phyloP scores from a whole-genome alignment of 2,797 vertebrate genomes.

The Pyrocephalus nanus region DNA sequence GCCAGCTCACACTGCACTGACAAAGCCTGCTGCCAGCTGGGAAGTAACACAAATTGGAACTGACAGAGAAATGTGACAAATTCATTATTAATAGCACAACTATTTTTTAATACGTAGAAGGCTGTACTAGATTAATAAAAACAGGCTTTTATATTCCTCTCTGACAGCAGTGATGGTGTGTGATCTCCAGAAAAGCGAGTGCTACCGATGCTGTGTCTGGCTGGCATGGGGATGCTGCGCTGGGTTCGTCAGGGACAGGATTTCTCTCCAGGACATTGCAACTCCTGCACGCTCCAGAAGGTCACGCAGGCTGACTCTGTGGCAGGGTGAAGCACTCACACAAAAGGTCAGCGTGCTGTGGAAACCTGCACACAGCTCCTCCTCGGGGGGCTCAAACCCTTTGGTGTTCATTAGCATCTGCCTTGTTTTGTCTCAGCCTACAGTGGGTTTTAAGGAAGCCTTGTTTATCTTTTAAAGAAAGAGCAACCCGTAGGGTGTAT shows the following conservation, averaged over 20 bases:
- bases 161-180: background rate
- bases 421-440: background rate
- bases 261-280: slow-evolving; percentile 38
- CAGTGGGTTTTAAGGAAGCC: background rate
- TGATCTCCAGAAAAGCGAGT: background rate
- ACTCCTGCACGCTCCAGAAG: slow-evolving; percentile 4
- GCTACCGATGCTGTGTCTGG: accelerated
- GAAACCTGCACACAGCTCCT: background rate
- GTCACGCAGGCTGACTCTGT: slow-evolving; percentile 10
- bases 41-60: slow-evolving; percentile 6
- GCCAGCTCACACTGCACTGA: background rate
- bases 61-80: slow-evolving; percentile 46
- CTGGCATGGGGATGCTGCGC: background rate
- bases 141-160: background rate
- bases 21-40: background rate
- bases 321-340: background rate
- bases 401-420: background rate
- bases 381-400: background rate
- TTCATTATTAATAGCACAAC: slow-evolving; percentile 60
- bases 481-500: background rate
- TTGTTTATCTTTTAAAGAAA: background rate
- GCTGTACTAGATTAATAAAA: slow-evolving; percentile 55
- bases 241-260: accelerated
- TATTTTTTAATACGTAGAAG: slow-evolving; percentile 41
- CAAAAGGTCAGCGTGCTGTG: slow-evolving; percentile 22